These are phyloP conservation scores for Leptopilina syphax DNA, from an alignment of 2,888 invertebrate species.

Conservation along the genomic window DNA sequence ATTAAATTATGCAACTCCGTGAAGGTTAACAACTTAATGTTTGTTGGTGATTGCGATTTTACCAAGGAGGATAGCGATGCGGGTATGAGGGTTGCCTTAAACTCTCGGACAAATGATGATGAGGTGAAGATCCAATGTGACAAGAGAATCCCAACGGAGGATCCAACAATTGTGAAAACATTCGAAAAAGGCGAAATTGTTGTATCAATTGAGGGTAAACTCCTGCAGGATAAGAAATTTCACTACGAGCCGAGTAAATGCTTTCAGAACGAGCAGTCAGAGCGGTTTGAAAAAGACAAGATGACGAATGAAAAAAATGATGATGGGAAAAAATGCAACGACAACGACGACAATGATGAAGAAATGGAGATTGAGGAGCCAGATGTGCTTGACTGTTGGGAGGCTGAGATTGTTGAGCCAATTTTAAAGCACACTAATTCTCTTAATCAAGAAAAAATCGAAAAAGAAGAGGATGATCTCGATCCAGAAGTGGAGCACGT, in stretches of 20 bases:
- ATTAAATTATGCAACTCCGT: slow-evolving; percentile 36
- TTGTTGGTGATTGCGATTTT: slow-evolving; percentile 69
- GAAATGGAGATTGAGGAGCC: slow-evolving; percentile 68
- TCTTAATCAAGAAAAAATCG: neutral
- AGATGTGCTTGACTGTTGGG: slow-evolving; percentile 78
- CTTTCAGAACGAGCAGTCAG: slow-evolving; percentile 10
- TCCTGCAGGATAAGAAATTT: slow-evolving; percentile 63
- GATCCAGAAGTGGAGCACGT: slow-evolving; percentile 64
- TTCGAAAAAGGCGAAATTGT: slow-evolving; percentile 73
- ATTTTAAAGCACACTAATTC: slow-evolving; percentile 61
- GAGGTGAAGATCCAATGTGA: slow-evolving; percentile 48
- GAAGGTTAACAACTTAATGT: neutral
- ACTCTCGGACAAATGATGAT: slow-evolving; percentile 68
- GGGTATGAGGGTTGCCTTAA: slow-evolving; percentile 76
- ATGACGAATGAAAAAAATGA: neutral
- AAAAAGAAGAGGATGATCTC: slow-evolving; percentile 54
- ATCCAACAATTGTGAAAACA: slow-evolving; percentile 65
- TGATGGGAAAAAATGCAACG: neutral
- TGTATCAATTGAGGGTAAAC: slow-evolving; percentile 70
- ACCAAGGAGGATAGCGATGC: slow-evolving; percentile 73
- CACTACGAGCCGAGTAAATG: slow-evolving; percentile 56
- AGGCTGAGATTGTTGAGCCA: slow-evolving; percentile 72
- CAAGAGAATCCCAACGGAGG: slow-evolving; percentile 34
- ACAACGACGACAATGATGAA: slow-evolving; percentile 10
- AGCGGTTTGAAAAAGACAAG: slow-evolving; percentile 41